phyloP scores from a whole-genome alignment of 1,140 invertebrate genomes.

The Tribolium madens region DNA sequence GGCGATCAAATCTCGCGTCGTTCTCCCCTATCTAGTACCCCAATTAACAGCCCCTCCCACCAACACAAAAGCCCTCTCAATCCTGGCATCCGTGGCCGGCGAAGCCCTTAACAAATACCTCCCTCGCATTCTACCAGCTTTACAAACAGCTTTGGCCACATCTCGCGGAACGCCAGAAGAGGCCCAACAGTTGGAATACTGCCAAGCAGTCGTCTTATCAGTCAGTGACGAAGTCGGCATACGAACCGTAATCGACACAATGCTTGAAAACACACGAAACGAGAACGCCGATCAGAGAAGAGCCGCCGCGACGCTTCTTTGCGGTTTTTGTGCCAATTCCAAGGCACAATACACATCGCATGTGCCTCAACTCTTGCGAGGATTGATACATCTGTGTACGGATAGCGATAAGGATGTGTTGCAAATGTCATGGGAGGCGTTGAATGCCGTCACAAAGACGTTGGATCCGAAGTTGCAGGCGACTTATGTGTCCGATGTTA shows the following conservation, averaged over 20 bases:
- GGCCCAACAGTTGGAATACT: conserved; percentile 88
- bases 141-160: conserved; percentile 82
- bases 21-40: conserved; percentile 95
- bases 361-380: conserved; percentile 88
- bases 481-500: conserved; percentile 86
- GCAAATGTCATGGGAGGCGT: conserved; percentile 88
- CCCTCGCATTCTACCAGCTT: conserved; percentile 89
- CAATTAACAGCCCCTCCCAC: conserved; percentile 89
- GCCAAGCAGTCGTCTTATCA: conserved; percentile 92
- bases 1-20: conserved; percentile 94
- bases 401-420: conserved; percentile 86
- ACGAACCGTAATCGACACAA: conserved; percentile 88
- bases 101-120: conserved; percentile 94
- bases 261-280: conserved; percentile 84
- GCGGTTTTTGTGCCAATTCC: conserved; percentile 90
- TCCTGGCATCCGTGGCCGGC: conserved; percentile 92
- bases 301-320: conserved; percentile 88
- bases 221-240: conserved; percentile 90
- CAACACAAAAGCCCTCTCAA: conserved; percentile 93
- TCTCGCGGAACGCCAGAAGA: conserved; percentile 78
- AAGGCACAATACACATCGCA: conserved; percentile 88
- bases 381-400: conserved; percentile 87
- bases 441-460: conserved; percentile 91
- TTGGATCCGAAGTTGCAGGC: conserved; percentile 86
- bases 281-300: conserved; percentile 75